These are phyloP conservation scores for Solenopsis fugax DNA, from an alignment of 1,140 invertebrate species.

Conservation along the genomic window DNA sequence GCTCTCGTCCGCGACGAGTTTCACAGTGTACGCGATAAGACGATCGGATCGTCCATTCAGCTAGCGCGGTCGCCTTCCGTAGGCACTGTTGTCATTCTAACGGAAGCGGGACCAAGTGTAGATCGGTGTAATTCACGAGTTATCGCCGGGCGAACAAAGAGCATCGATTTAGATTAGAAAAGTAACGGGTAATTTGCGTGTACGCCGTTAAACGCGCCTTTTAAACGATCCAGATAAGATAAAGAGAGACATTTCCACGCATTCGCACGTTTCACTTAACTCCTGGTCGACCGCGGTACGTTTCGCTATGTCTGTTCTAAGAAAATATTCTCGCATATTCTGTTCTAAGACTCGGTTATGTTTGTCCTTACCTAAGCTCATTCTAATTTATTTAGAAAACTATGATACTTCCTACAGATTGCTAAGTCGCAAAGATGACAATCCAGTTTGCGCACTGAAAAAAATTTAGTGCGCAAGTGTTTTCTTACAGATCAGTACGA, in stretches of 20 bases:
- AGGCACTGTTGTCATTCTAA: constrained; percentile 23
- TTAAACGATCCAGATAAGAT: constrained; percentile 66
- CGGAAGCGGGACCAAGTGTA: constrained; percentile 62
- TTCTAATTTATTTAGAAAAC: background rate
- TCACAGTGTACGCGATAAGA: constrained; percentile 42
- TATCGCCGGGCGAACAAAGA: constrained; percentile 65
- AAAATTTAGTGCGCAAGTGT: constrained; percentile 1
- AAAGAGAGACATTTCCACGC: constrained; percentile 43
- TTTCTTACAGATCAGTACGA: background rate
- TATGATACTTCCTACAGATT: background rate
- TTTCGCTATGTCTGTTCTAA: constrained; percentile 12
- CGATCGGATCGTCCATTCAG: constrained; percentile 44
- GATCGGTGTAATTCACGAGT: constrained; percentile 69
- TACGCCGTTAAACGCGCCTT: constrained; percentile 71
- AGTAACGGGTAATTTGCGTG: constrained; percentile 68
- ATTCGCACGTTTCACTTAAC: constrained; percentile 34
- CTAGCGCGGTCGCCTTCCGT: background rate
- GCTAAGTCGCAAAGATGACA: background rate
- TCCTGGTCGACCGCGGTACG: background rate
- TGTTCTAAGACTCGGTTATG: background rate
- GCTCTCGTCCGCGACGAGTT: constrained; percentile 25
- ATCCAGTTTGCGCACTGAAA: background rate
- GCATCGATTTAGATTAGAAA: constrained; percentile 73
- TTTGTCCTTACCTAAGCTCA: background rate
- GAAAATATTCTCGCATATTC: background rate